Base-by-base conservation (phyloP, 2,797 vertebrate species). In the Microctenopoma stevenorrisi region DNA sequence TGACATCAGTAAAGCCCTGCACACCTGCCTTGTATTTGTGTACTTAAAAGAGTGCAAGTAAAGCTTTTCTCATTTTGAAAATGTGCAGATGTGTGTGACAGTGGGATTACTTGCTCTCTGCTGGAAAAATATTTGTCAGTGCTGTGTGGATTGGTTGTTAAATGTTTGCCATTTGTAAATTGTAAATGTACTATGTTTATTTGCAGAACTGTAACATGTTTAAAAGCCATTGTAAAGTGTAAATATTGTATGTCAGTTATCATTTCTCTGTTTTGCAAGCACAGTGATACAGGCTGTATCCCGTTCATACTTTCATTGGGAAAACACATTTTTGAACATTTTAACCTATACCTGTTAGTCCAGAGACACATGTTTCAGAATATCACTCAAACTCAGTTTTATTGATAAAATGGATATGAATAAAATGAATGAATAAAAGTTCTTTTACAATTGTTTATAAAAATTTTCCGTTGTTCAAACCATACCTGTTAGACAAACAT, bases 381-480 rank as follows among this genome's bases (percentile, higher is more conserved):
- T 57, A 28, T 48, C 52, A 65, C 49, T 71, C 26, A n/a, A 71
- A 68, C 7, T 4, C 57, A 47, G 22, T 63, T 71, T 74, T 68
- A 71, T 74, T 22, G 67, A 59, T 79, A 54, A 90, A 66, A 52
- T 35, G 55, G 51, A 88, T 60, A 64, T 59, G 81, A 90, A 88
- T 90, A 86, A 90, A 91, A 81, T 18, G 18, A 62, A 64, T 59
- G 81, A 90, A 88, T 90, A 86, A 90, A 91, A 81, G 66, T 79
- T 71, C 42, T 76, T 84, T 68, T 76, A 78, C 64, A 72, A 73
- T 64, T 79, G 48, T 84, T 84, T 74, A 59, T 48, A 67, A 69
- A 25, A 61, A 2, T 9, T 35, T 67, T 71, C 0, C 47, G 73
- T 79, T 66, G 1, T 51, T 62, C 66, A 22, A 56, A 54, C 18